Evolutionary conservation across 2,113 vertebrate genomes (phyloP), one percentile per base, ranked within the genome.

Genomic region (Coregonus clupeaformis): DNA sequence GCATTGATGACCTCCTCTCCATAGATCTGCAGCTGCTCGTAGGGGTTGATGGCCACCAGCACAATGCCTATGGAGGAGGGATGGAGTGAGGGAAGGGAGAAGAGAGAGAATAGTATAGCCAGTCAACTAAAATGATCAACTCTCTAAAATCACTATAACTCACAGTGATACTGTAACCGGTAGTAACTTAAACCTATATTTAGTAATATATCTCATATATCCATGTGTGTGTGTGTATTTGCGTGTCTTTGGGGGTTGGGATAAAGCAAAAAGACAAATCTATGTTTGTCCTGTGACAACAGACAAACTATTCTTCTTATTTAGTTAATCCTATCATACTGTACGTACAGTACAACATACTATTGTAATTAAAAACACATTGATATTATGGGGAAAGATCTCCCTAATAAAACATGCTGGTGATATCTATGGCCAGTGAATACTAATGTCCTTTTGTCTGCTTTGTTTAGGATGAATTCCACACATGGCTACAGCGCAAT

Each of bases 41-140:
- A 99, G 0, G 98, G 98, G 76, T 99, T 99, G 79, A 99, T 98
- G 90, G 98, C 97, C 81, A 99, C 97, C 66, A 99, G 94, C 2
- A 99, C 98, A 1, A 99, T 98, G 18, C 97, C 98, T 99, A 80
- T 0, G 74, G 73, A 79, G 84, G 12, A 84, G 0, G 18, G 66
- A 0, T 42, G 20, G 65, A 71, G n/a, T 32, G 16, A 18, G 36
- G 14, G 29, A 67, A 71, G 18, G 36, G 20, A n/a, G 18, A 20
- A 68, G 1, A 45, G 18, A 52, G 3, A 52, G 13, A 18, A 52
- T 16, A 18, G 4, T 18, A 52, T 47, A 45, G 30, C 25, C 20
- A 36, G 25, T 64, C 16, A 36, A 13, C 6, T 36, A 36, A 36
- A 36, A 9, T 6, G 0, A 9, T 36, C 7, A 36, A 36, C 36